A percentile compares a stretch with the other conserved stretches of the same genome.
Conservation (phyloP, 2,888 invertebrate species). For the Zaprionus obscuricornis region DNA sequence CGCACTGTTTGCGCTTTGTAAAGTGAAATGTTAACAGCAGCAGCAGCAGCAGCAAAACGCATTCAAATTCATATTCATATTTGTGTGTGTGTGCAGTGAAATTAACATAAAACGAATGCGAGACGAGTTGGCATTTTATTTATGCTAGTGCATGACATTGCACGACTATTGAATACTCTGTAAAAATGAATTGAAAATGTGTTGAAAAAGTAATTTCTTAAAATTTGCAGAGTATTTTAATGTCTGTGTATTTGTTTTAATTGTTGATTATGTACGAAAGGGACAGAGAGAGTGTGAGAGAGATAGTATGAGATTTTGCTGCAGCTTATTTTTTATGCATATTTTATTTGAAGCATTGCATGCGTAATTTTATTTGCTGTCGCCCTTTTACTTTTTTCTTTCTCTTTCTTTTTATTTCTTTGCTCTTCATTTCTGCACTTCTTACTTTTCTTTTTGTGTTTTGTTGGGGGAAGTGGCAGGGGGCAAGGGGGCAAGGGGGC, state of each 20-base stretch:
- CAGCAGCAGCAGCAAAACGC: conserved; percentile 37
- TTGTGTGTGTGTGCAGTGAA: conserved; percentile 51
- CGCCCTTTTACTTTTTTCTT: conserved; percentile 31
- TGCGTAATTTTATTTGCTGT: conserved; percentile 72
- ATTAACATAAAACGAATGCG: conserved; percentile 63
- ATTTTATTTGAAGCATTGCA: conserved; percentile 74
- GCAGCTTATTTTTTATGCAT: conserved; percentile 75
- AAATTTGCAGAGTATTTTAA: neutral
- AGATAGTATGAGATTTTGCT: conserved; percentile 66
- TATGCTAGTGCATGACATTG: too few relatives aligned
- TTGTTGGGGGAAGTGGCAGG: too few relatives aligned
- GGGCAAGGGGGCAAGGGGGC: too few relatives aligned
- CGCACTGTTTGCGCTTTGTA: conserved; percentile 43
- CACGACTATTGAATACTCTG: too few relatives aligned
- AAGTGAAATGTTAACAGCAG: conserved; percentile 51
- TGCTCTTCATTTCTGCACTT: neutral
- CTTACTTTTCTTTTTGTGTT: conserved; percentile 12
- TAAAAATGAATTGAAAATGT: too few relatives aligned
- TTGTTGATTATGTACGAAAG: too few relatives aligned
- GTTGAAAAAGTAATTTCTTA: too few relatives aligned
- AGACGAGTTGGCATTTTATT: conserved; percentile 26
- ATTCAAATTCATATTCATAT: conserved; percentile 66
- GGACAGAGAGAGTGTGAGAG: too few relatives aligned
- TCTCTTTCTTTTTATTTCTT: conserved; percentile 1
- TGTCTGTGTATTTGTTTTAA: neutral